phyloP scores from a whole-genome alignment of 2,113 vertebrate species.

The Chunga burmeisteri region DNA sequence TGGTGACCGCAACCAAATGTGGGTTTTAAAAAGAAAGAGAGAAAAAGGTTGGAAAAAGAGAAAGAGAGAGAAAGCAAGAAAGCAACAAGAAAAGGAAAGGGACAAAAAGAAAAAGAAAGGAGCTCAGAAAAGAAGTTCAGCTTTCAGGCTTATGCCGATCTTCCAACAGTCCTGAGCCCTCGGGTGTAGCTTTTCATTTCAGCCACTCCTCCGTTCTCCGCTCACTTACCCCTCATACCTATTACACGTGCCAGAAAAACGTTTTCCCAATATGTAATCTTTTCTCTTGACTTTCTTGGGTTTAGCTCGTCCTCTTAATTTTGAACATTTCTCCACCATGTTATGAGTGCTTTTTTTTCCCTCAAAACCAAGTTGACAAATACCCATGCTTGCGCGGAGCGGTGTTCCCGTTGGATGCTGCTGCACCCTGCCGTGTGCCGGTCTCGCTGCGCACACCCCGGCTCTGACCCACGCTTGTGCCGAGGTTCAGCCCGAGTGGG shows the following conservation, averaged over 20 bases:
- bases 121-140: background rate
- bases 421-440: background rate
- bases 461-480: background rate
- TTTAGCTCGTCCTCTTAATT: background rate
- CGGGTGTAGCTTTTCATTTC: rapidly evolving
- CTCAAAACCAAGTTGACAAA: background rate
- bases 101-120: no score
- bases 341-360: background rate
- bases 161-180: background rate
- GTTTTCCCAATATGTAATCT: background rate
- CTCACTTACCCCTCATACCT: background rate
- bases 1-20: background rate
- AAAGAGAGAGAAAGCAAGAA: background rate
- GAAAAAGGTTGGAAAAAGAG: background rate
- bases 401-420: background rate
- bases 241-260: background rate
- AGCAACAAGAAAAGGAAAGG: background rate
- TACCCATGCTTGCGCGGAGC: rapidly evolving
- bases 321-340: background rate
- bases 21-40: background rate
- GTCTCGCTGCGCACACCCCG: background rate
- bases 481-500: background rate
- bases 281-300: background rate
- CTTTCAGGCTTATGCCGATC: background rate
- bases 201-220: background rate